Percentiles rank a stretch among this genome's conserved stretches.
phyloP scores from a whole-genome alignment of 1,140 invertebrate genomes.

The Macrosteles quadrilineatus region DNA sequence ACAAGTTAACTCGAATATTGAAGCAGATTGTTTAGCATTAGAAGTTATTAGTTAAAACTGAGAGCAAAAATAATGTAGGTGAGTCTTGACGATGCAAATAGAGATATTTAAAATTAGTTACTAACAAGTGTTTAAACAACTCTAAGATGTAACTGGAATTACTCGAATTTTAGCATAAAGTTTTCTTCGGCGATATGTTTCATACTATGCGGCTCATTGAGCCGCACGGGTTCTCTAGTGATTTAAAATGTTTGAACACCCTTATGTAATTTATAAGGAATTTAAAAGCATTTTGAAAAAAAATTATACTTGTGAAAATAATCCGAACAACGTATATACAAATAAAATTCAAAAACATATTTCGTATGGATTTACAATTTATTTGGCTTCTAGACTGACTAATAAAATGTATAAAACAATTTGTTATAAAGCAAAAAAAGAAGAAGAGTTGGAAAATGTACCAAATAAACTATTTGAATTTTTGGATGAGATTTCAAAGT shows the following conservation, averaged over 20 bases:
- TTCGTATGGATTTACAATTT: conserved; percentile 14
- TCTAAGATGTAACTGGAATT: too few relatives aligned
- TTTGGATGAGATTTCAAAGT: not conserved
- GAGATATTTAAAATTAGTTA: too few relatives aligned
- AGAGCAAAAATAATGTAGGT: too few relatives aligned
- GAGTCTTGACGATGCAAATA: too few relatives aligned
- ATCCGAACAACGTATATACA: not conserved
- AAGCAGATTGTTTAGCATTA: too few relatives aligned
- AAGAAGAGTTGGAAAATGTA: conserved; percentile 9
- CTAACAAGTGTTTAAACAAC: too few relatives aligned
- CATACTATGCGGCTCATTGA: too few relatives aligned
- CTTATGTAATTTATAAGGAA: not conserved
- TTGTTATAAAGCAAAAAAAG: not conserved
- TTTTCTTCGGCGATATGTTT: too few relatives aligned
- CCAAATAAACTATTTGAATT: not conserved
- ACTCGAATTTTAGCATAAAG: too few relatives aligned
- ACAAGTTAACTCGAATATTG: too few relatives aligned
- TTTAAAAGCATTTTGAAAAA: not conserved
- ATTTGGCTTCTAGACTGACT: not conserved
- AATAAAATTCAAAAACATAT: not conserved
- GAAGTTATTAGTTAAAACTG: too few relatives aligned
- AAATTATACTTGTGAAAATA: not conserved
- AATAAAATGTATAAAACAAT: not conserved
- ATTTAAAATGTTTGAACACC: conserved; percentile 10
- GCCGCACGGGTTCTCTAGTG: too few relatives aligned